Percentiles rank a stretch among this genome's conserved stretches.
These are phyloP conservation scores for Conger conger DNA, from an alignment of 2,113 vertebrate species.

Conservation along the genomic window DNA sequence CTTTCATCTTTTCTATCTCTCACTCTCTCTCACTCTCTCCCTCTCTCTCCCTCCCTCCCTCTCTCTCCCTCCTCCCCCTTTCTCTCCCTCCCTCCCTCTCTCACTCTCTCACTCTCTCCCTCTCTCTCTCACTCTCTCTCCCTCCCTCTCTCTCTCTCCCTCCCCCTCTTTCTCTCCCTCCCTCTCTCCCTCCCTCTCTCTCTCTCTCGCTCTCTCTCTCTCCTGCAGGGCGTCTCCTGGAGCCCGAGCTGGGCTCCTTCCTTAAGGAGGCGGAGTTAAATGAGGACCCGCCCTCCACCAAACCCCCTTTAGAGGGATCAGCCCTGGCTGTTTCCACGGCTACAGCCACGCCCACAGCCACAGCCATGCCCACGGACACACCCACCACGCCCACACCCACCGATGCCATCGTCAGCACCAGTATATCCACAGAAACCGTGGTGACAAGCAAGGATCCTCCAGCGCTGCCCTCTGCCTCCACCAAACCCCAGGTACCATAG, in stretches of 20 bases:
- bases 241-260: slow-evolving; percentile 71
- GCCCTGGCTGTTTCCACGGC: slow-evolving; percentile 39
- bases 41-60: not conserved
- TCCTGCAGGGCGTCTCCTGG: slow-evolving; percentile 69
- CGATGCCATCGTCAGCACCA: slow-evolving; percentile 52
- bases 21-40: slow-evolving; percentile 37
- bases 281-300: slow-evolving; percentile 40
- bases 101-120: slow-evolving; percentile 25
- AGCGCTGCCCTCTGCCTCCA: slow-evolving; percentile 75
- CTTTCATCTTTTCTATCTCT: no score
- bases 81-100: slow-evolving; percentile 46
- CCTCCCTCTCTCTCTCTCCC: slow-evolving; percentile 34
- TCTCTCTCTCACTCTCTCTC: slow-evolving; percentile 37
- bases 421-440: slow-evolving; percentile 68
- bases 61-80: no score
- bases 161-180: slow-evolving; percentile 31
- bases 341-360: no score
- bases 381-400: slow-evolving; percentile 56
- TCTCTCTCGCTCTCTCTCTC: slow-evolving; percentile 21
- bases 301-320: slow-evolving; percentile 46
- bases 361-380: not conserved
- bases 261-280: slow-evolving; percentile 64
- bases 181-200: slow-evolving; percentile 39
- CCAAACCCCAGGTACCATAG: slow-evolving; percentile 76
- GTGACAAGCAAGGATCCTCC: slow-evolving; percentile 79